Evolutionary conservation across 2,888 invertebrate genomes (phyloP).

Genomic region (Trachelus iudaicus): DNA sequence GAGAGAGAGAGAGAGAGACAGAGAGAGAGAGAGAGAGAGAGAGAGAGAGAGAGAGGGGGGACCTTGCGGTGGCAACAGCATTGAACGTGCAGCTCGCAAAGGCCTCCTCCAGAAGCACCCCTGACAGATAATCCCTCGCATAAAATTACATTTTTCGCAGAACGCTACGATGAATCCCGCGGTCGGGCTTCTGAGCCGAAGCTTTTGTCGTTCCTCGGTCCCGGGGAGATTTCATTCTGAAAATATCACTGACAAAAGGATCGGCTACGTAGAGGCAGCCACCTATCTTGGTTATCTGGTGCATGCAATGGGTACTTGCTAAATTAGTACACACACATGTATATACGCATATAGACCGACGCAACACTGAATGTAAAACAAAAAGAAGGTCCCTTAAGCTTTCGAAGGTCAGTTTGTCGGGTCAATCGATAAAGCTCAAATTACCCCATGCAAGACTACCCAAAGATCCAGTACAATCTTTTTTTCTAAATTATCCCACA

Average conservation of each 20-base stretch:
- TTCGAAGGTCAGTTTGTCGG: background rate
- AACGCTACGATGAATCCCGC: background rate
- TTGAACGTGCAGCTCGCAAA: background rate
- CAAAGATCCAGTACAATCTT: too few species aligned
- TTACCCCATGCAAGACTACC: background rate
- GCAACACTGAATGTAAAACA: background rate
- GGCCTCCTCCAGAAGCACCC: background rate
- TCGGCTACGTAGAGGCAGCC: background rate
- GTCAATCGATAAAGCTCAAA: background rate
- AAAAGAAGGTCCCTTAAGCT: background rate
- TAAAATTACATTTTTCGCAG: constrained; percentile 3
- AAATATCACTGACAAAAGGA: background rate
- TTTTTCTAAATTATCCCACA: background rate
- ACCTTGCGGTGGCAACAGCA: background rate
- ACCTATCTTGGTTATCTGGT: background rate
- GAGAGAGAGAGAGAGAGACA: too few species aligned
- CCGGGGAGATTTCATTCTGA: background rate
- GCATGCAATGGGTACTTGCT: background rate
- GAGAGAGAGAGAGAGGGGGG: background rate
- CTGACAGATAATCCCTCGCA: constrained; percentile 2
- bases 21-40: too few species aligned
- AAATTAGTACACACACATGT: background rate
- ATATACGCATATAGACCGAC: background rate
- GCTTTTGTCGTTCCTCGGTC: background rate
- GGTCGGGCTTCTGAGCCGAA: background rate